Evolutionary conservation across 2,888 invertebrate genomes (phyloP), one percentile per base, ranked within the genome.

Genomic region (Chymomyza caudatula): DNA sequence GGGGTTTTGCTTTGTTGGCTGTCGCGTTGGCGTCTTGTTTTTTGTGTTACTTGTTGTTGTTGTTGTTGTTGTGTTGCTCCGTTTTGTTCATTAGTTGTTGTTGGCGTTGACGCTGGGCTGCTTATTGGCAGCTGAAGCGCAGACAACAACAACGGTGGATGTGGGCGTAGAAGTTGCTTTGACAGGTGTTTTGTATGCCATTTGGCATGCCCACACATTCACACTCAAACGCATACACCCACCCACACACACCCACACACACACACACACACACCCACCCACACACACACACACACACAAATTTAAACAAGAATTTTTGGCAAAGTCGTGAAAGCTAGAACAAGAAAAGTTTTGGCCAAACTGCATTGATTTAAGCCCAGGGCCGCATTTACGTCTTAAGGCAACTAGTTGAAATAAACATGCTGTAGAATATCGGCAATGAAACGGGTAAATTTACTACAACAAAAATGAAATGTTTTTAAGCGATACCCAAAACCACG

Each of bases 131-230:
- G 57, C 55, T 59, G 19, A 55, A 70, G 13, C 42, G 57, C 65
- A 65, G 64, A 65, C 71, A 61, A 70, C 60, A 49, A 49, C 57
- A 20, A 42, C 22, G 25, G 15, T 17, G 5, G 22, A 20, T 17
- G 64, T 64, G 69, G 69, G 69, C 63, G 59, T 42, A 59, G 47
- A 69, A 64, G 43, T 55, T 56, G 29, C 52, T 68, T 64, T 69
- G 69, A 69, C 69, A 69, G 70, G 64, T 69, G 69, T 69, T 69
- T 69, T 60, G 64, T 61, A 60, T 69, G 63, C 59, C 69, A 63
- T 68, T 68, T 68, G 68, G 55, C 63, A 68, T 44, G 56, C 63
- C 59, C 25, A 53, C 63, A 69, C 69, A 23, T 13, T 17, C 37
- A 60, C 42, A 66, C 42, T n/a, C 51, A 4, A 17, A 19, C 51